Conservation (phyloP, 2,888 invertebrate species). For the Endotricha flammealis region DNA sequence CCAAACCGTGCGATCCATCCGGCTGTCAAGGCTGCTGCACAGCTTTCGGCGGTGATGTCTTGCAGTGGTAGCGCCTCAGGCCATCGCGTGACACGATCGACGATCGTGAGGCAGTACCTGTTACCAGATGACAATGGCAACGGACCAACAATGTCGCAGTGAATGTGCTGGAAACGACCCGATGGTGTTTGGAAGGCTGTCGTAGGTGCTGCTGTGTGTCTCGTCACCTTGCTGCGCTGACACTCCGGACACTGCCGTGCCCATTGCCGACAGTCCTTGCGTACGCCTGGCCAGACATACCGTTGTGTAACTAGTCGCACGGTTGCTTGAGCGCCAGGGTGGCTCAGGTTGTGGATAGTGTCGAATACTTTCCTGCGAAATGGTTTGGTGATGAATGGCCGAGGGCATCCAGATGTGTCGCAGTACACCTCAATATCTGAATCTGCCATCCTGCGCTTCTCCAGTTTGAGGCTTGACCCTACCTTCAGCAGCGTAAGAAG, state of each 20-base stretch:
- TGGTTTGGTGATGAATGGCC: slow-evolving; percentile 18
- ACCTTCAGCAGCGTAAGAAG: slow-evolving; percentile 11
- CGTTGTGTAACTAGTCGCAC: slow-evolving; percentile 26
- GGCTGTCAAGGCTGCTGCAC: slow-evolving; percentile 30
- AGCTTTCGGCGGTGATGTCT: slow-evolving; percentile 38
- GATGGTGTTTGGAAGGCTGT: slow-evolving; percentile 21
- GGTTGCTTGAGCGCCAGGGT: slow-evolving; percentile 21
- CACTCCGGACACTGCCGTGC: slow-evolving; percentile 31
- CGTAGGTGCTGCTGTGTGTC: slow-evolving; percentile 11
- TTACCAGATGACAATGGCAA: slow-evolving; percentile 17
- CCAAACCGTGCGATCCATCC: slow-evolving; percentile 21
- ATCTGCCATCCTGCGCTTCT: slow-evolving; percentile 12
- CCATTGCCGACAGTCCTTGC: slow-evolving; percentile 21
- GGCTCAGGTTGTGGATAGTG: slow-evolving; percentile 20
- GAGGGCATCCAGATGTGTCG: slow-evolving; percentile 14
- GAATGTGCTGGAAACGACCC: slow-evolving; percentile 32
- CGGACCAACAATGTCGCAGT: slow-evolving; percentile 31
- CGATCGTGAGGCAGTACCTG: slow-evolving; percentile 25
- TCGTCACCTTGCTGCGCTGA: slow-evolving; percentile 34
- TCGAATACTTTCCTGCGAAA: slow-evolving; percentile 20
- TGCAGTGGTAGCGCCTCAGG: slow-evolving; percentile 25
- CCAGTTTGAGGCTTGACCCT: slow-evolving; percentile 13
- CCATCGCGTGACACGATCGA: slow-evolving; percentile 42
- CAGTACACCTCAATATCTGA: slow-evolving; percentile 15
- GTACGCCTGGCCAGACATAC: slow-evolving; percentile 28